A percentile compares a stretch with the other conserved stretches of the same genome.
Evolutionary conservation across 2,113 vertebrate genomes (phyloP).

Genomic region (Picathartes gymnocephalus): DNA sequence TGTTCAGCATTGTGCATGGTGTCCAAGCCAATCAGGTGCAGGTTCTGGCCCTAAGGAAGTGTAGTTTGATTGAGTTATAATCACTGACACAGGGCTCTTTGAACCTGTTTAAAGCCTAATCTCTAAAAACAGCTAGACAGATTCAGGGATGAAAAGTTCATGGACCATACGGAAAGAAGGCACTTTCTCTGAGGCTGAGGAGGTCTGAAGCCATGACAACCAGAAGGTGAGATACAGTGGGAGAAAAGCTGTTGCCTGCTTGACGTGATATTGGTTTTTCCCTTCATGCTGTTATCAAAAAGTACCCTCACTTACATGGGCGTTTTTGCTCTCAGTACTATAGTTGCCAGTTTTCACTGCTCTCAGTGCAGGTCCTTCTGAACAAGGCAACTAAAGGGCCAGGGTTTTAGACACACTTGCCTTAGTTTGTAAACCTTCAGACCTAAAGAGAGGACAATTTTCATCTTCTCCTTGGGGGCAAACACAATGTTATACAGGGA

Average conservation of each 20-base stretch:
- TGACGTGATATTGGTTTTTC: neutral
- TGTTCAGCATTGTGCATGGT: neutral
- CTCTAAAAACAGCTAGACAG: neutral
- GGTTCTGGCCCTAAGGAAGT: neutral
- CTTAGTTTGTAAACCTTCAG: neutral
- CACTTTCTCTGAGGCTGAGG: neutral
- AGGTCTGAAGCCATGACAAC: neutral
- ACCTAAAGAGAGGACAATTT: neutral
- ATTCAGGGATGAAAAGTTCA: neutral
- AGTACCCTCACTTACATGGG: neutral
- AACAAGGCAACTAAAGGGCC: neutral
- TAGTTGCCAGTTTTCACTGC: neutral
- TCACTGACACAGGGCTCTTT: neutral
- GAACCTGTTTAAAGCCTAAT: neutral
- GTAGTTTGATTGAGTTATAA: neutral
- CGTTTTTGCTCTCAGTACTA: neutral
- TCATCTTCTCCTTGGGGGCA: neutral
- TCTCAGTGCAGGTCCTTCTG: neutral
- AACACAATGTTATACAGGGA: neutral
- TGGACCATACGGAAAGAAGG: neutral
- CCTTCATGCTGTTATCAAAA: neutral
- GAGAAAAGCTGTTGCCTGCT: neutral
- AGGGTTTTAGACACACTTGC: neutral
- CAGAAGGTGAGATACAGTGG: neutral
- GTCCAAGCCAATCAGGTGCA: neutral